These are phyloP conservation scores for Drosophila putrida DNA, from an alignment of 2,888 invertebrate species.

Conservation along the genomic window DNA sequence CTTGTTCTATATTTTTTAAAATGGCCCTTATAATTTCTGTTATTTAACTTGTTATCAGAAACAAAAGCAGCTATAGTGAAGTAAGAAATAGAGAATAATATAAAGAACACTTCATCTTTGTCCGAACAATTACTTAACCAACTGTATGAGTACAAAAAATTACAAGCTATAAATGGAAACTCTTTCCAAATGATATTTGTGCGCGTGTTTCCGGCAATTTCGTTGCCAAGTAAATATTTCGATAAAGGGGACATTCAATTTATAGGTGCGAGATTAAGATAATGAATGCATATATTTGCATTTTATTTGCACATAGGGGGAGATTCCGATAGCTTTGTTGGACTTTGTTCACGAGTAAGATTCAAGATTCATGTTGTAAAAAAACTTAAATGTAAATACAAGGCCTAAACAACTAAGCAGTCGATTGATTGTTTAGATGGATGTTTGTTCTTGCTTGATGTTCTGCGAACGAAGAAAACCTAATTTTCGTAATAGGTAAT, in stretches of 20 bases:
- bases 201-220: slow-evolving; percentile 32
- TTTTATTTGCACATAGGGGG: slow-evolving; percentile 12
- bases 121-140: background rate
- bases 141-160: slow-evolving; percentile 5
- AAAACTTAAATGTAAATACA: slow-evolving; percentile 26
- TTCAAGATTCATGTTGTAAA: slow-evolving; percentile 18
- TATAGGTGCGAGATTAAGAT: slow-evolving; percentile 15
- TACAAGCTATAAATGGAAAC: slow-evolving; percentile 26
- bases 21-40: too few species aligned
- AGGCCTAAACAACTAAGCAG: slow-evolving; percentile 42
- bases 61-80: too few species aligned
- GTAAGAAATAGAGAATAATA: too few species aligned
- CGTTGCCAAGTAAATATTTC: slow-evolving; percentile 8
- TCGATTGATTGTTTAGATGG: slow-evolving; percentile 38
- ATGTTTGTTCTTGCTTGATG: background rate
- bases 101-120: too few species aligned
- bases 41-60: too few species aligned
- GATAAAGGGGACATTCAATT: background rate
- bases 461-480: background rate
- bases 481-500: slow-evolving; percentile 53
- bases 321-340: slow-evolving; percentile 37
- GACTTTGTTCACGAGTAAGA: slow-evolving; percentile 11
- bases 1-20: too few species aligned
- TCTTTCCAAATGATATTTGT: slow-evolving; percentile 40
- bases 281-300: slow-evolving; percentile 1